Base-by-base conservation (phyloP, 2,797 vertebrate genomes). In the Spinus pinus region DNA sequence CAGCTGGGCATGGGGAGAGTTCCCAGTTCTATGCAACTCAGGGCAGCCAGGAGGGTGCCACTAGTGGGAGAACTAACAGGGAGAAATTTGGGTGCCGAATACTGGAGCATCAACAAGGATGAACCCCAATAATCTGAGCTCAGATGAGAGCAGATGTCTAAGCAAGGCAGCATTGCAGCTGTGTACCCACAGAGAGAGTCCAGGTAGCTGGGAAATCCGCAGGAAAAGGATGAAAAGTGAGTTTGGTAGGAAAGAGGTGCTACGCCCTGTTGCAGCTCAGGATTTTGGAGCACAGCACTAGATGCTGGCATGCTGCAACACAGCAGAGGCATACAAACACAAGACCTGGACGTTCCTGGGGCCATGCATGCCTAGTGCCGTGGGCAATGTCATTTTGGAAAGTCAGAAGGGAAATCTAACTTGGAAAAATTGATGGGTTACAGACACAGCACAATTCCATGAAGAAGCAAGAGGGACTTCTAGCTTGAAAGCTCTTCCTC, bases 181-280 rank as follows among this genome's bases (percentile, higher is more conserved):
- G 0, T 61, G 30, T 10, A 22, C 14, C 0, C 1, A 39, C 13
- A 56, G 46, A 64, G 31, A 71, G 22, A 24, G 35, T 18, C 41
- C 31, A 66, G 41, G 23, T 7, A 35, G n/a, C 14, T 46, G 51
- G 25, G 28, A 81, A 77, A 62, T 33, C n/a, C 44, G 54, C 9
- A 65, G 39, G 27, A 25, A 42, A 88, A 51, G 1, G 2, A 12
- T 42, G 44, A 73, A 51, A 31, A 71, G 21, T 5, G 10, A 86
- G 11, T 7, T 17, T 21, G 37, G 17, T 37, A 79, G 25, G 44
- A 27, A 88, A 53, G 56, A 54, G 25, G 6, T 3, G 7, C 14
- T 46, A 27, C 3, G 16, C 3, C 5, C 22, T 12, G 9, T 31
- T 65, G 69, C 53, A 87, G 24, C 28, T 35, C 2, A 1, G 35